Evolutionary conservation across 2,888 invertebrate genomes (phyloP).

Genomic region (Drosophila yooni): DNA sequence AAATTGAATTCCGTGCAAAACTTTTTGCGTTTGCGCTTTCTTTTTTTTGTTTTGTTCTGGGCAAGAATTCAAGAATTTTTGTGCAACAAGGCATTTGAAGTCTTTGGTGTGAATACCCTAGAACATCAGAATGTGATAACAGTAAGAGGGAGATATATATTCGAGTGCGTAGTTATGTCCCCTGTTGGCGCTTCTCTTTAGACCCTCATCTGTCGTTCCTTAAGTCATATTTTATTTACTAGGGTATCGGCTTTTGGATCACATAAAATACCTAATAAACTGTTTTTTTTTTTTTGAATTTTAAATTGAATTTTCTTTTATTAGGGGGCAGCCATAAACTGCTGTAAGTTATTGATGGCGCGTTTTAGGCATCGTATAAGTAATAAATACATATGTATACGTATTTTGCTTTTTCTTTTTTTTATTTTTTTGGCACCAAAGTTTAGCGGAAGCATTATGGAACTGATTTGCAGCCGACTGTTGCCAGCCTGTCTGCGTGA

Average conservation of each 20-base stretch:
- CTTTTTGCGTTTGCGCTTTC: constrained; percentile 34
- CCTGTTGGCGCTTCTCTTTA: no score
- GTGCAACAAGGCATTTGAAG: constrained; percentile 11
- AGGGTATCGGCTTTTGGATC: constrained; percentile 1
- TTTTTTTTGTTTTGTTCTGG: constrained; percentile 22
- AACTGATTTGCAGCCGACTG: constrained; percentile 57
- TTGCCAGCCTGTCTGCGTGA: neutral
- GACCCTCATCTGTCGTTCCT: neutral
- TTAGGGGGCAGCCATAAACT: constrained; percentile 42
- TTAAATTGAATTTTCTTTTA: constrained; percentile 58
- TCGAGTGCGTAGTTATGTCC: neutral
- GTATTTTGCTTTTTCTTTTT: neutral
- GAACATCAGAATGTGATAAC: neutral
- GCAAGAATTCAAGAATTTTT: constrained; percentile 12
- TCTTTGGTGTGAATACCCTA: constrained; percentile 22
- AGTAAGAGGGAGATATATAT: neutral
- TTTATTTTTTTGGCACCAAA: constrained; percentile 16
- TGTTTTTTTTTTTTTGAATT: neutral
- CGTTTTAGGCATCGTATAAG: constrained; percentile 67
- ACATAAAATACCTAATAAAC: neutral
- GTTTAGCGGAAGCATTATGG: constrained; percentile 61
- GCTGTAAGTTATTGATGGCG: constrained; percentile 62
- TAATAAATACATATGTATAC: constrained; percentile 39
- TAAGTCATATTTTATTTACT: neutral
- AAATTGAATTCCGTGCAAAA: constrained; percentile 75